Base-by-base conservation (phyloP, 2,888 invertebrate genomes). In the Drepanosiphum platanoidis region DNA sequence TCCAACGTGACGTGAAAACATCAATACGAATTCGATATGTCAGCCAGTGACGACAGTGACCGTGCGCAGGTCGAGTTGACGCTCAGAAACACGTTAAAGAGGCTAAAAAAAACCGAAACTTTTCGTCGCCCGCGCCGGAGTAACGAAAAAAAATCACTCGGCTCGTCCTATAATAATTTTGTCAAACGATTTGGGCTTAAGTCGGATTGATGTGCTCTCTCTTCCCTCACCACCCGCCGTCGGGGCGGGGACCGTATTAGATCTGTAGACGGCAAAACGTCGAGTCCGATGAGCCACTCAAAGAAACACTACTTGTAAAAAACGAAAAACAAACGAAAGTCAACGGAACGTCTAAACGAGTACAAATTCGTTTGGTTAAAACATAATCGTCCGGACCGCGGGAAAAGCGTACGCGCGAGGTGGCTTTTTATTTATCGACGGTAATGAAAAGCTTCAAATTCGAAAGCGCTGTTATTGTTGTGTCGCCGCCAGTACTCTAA, bases 61-160 rank as follows among this genome's bases (percentile, higher is more conserved):
- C n/a, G n/a, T n/a, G n/a, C n/a, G n/a, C n/a, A n/a, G n/a, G n/a
- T n/a, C n/a, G n/a, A n/a, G n/a, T n/a, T n/a, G n/a, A n/a, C n/a
- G n/a, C n/a, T n/a, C n/a, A n/a, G n/a, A n/a, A n/a, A n/a, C n/a
- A n/a, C n/a, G n/a, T n/a, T n/a, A n/a, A n/a, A n/a, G n/a, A n/a
- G n/a, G n/a, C n/a, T n/a, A n/a, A n/a, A n/a, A n/a, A n/a, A n/a
- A n/a, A n/a, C n/a, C n/a, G n/a, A n/a, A n/a, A n/a, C n/a, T n/a
- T n/a, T n/a, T n/a, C 34, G 64, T 66, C 22, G 39, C 64, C 13
- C 32, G 32, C 32, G 32, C n/a, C 58, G 30, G 52, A 70, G 11
- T 70, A 80, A 80, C 36, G 70, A 70, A 70, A 80, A 80, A 70
- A 80, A 52, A 70, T 70, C 27, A 52, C 27, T 18, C 46, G n/a